Percentiles rank a stretch among this genome's conserved stretches.
Evolutionary conservation across 2,888 invertebrate species (phyloP).

Genomic region (Villa cingulata): DNA sequence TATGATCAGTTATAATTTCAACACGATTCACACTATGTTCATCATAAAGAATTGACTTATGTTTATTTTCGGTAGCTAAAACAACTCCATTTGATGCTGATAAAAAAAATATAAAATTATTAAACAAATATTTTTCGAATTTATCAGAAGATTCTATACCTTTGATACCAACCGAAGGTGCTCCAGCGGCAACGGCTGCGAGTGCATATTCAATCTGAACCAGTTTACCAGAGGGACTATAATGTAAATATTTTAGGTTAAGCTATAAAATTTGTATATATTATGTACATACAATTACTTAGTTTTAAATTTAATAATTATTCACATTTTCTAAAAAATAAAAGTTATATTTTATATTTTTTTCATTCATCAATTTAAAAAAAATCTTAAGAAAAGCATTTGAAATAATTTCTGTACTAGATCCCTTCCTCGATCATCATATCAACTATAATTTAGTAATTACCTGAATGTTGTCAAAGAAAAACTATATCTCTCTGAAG

Average conservation of each 20-base stretch:
- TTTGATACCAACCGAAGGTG: constrained; percentile 97
- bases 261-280: not conserved
- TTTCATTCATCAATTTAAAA: no score
- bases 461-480: constrained; percentile 68
- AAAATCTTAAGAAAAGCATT: not conserved
- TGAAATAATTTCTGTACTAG: not conserved
- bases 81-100: constrained; percentile 93
- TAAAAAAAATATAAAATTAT: constrained; percentile 19
- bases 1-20: constrained; percentile 86
- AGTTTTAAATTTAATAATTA: not conserved
- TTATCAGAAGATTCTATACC: constrained; percentile 40
- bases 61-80: constrained; percentile 96
- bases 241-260: constrained; percentile 26
- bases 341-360: no score
- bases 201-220: constrained; percentile 99
- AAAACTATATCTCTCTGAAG: constrained; percentile 93
- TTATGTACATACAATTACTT: no score
- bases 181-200: constrained; percentile 96
- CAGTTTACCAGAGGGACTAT: constrained; percentile 95
- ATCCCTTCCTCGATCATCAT: not conserved
- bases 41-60: constrained; percentile 91
- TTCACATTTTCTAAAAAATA: not conserved
- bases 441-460: constrained; percentile 13
- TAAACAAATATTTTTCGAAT: not conserved
- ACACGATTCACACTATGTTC: constrained; percentile 95